Evolutionary conservation across 1,140 invertebrate genomes (phyloP).

Genomic region (Ephestia elutella): DNA sequence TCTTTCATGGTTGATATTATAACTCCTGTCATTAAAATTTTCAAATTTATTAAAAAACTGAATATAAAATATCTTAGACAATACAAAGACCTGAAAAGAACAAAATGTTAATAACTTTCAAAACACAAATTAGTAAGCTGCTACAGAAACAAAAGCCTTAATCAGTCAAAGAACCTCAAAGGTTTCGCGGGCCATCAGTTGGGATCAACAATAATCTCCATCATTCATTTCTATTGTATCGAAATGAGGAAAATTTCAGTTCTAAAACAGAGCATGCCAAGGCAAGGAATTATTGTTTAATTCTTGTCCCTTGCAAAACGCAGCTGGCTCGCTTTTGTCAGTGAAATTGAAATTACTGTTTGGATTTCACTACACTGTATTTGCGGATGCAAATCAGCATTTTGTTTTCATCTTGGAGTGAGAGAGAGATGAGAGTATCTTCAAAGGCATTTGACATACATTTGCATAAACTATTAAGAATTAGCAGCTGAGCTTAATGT

Average conservation of each 20-base stretch:
- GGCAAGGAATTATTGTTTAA: constrained; percentile 58
- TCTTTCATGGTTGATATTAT: no score
- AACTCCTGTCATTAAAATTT: no score
- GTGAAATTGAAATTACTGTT: constrained; percentile 70
- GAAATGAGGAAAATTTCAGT: constrained; percentile 4
- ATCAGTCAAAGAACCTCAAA: neutral
- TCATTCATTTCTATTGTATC: constrained; percentile 15
- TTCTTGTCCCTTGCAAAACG: constrained; percentile 43
- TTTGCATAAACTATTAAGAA: constrained; percentile 66
- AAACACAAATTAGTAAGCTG: neutral
- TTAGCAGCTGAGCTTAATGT: constrained; percentile 47
- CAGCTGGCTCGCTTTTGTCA: constrained; percentile 62
- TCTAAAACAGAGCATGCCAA: constrained; percentile 26
- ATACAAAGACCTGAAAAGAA: no score
- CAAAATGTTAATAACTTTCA: no score
- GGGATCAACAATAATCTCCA: constrained; percentile 11
- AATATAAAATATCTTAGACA: no score
- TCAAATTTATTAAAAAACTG: no score
- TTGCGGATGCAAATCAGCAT: constrained; percentile 69
- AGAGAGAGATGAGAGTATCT: constrained; percentile 33
- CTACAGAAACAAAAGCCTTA: neutral
- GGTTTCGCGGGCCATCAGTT: neutral
- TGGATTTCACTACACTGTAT: constrained; percentile 65
- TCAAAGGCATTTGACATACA: constrained; percentile 39
- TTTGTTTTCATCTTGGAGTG: constrained; percentile 55